Evolutionary conservation across 2,113 vertebrate genomes (phyloP), one percentile per base, ranked within the genome.

Genomic region (Colossoma macropomum): DNA sequence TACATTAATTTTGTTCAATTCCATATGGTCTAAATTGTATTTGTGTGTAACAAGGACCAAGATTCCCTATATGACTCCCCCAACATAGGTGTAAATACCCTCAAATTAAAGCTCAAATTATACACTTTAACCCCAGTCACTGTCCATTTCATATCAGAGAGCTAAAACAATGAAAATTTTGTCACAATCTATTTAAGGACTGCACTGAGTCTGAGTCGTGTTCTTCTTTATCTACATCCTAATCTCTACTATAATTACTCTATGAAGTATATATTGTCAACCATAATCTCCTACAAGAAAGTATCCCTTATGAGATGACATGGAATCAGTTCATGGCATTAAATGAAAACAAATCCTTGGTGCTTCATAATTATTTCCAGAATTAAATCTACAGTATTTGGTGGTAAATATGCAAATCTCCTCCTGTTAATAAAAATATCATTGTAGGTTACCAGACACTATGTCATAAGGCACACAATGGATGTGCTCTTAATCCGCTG

Each of bases 161-260:
- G 10, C 12, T 10, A 32, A 66, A 66, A 66, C 17, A 66, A 30
- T 19, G 19, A 28, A 30, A 65, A 11, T 5, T 25, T 8, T 30
- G 11, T 65, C 62, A 65, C 3, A 8, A 7, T 30, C 63, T 66
- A 52, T 68, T 32, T 54, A 76, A 34, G 32, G 21, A 30, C 25
- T 16, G 1, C 13, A 34, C 3, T 16, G n/a, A n/a, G 16, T 19
- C 86, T 80, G 86, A 87, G 84, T 82, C 80, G 83, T 88, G 5
- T 28, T 65, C 54, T 86, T 68, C 48, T 27, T 69, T 81, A 86
- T 78, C 87, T 77, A 88, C 45, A 84, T 75, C 84, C 87, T 94
- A 92, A 94, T 94, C 91, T 91, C 62, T 56, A 83, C 81, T 76
- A 30, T 88, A 91, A 92, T 93, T 89, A 86, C 80, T 75, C 63